These are phyloP conservation scores for Malurus elegans DNA, from an alignment of 2,113 vertebrate genomes.

Conservation along the genomic window DNA sequence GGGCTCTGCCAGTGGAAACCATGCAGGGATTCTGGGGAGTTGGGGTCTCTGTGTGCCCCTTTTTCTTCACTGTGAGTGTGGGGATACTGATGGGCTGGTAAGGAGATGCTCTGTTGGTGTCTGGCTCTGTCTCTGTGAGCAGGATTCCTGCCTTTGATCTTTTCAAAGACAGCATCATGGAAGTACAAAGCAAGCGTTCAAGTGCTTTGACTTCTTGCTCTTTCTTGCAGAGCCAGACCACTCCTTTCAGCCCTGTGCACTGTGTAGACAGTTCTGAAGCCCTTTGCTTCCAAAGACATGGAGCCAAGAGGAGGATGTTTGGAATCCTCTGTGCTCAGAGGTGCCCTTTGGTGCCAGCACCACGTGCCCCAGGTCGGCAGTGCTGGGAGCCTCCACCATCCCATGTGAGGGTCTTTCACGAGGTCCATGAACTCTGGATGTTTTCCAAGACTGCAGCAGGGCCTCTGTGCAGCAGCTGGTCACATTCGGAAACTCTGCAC, in stretches of 20 bases:
- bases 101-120: neutral
- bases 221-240: neutral
- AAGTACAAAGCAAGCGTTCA: neutral
- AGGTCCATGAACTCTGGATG: neutral
- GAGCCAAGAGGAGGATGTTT: neutral
- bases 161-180: neutral
- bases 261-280: neutral
- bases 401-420: rapidly evolving
- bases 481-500: neutral
- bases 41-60: neutral
- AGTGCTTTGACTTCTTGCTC: neutral
- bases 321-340: neutral
- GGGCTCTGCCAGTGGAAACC: neutral
- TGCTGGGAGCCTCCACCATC: rapidly evolving
- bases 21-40: neutral
- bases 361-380: rapidly evolving
- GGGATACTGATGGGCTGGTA: neutral
- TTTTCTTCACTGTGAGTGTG: neutral
- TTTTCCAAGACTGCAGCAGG: neutral
- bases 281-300: neutral
- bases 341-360: neutral
- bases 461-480: conserved; percentile 24
- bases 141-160: neutral
- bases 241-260: neutral
- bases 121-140: neutral